phyloP scores from a whole-genome alignment of 2,113 vertebrate genomes.

The Pseudois nayaur region DNA sequence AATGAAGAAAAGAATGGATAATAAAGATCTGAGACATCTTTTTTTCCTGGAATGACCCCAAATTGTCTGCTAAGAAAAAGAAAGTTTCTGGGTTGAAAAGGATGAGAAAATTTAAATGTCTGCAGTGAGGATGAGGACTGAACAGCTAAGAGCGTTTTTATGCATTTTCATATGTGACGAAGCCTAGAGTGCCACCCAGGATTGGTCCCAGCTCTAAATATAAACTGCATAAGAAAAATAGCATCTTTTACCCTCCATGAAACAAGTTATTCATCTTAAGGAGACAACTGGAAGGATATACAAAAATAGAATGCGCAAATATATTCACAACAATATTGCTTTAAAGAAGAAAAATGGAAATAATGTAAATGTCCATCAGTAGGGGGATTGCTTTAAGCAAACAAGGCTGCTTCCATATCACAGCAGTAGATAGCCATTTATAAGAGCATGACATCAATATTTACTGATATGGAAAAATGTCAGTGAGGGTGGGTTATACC shows the following conservation, averaged over 20 bases:
- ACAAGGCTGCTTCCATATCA: too few relatives aligned
- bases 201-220: neutral
- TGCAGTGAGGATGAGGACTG: neutral
- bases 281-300: neutral
- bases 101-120: neutral
- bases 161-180: neutral
- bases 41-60: neutral
- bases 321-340: neutral
- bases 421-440: accelerated
- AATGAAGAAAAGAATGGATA: neutral
- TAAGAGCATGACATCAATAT: accelerated
- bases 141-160: neutral
- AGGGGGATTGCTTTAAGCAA: neutral
- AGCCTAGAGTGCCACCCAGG: neutral
- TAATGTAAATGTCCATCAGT: neutral
- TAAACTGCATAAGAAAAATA: neutral
- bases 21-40: neutral
- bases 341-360: neutral
- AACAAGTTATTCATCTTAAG: neutral
- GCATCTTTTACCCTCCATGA: neutral
- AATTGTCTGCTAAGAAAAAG: neutral
- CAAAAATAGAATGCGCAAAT: neutral
- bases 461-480: neutral
- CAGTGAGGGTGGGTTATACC: neutral
- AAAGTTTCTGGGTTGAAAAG: neutral